Evolutionary conservation across 2,888 invertebrate genomes (phyloP), one percentile per base, ranked within the genome.

Genomic region (Caenorhabditis zanzibari): DNA sequence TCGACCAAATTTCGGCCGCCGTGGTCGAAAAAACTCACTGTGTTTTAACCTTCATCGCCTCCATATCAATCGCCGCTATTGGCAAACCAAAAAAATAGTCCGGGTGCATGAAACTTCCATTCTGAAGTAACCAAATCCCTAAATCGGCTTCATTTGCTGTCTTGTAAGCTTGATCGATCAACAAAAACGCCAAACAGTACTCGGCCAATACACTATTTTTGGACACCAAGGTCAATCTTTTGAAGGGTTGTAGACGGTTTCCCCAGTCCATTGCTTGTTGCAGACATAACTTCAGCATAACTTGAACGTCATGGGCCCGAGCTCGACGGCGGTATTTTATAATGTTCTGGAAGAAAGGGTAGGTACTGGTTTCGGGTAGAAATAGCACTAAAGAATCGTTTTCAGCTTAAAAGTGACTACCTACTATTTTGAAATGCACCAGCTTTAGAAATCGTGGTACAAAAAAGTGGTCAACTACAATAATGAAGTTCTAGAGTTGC

Each of bases 221-320:
- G 2, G 44, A 44, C 6, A 54, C 63, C 0, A 9, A 0, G 2
- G 63, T 41, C 12, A 83, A 32, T 14, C 63, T 58, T 38, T 61
- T 52, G 58, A 84, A 86, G 5, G 86, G 82, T 10, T 66, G 44
- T 66, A 88, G 81, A 32, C 82, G 80, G 10, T 81, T 77, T n/a
- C 79, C 88, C 88, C 88, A 88, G 5, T 84, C 83, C 5, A 56
- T 49, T 0, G 88, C 84, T 63, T 88, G 81, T n/a, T 75, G 82
- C 24, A 88, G 52, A 26, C 76, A 76, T 19, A 85, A 49, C 14
- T 82, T 80, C 63, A 88, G 49, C 88, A 86, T 86, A 2, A 82
- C 59, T 49, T 88, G 84, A n/a, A 88, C 81, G 24, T 88, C 88
- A 35, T 74, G 68, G 26, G 81, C 81, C 6, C 85, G 54, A 7